Base-by-base conservation (phyloP, 2,797 vertebrate species). In the Hoplostethus atlanticus region DNA sequence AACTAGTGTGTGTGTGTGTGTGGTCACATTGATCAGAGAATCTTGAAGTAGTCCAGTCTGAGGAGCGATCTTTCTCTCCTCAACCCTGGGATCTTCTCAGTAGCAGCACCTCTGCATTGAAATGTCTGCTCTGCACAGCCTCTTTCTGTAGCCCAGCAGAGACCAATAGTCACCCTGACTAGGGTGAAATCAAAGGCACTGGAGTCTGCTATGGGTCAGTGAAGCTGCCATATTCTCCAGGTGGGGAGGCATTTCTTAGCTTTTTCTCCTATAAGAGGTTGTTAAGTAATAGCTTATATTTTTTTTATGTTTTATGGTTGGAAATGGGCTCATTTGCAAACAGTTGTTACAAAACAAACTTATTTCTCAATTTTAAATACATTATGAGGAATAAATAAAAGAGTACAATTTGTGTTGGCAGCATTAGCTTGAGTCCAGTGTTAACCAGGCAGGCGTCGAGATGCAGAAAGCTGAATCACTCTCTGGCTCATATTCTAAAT, bases 141-240 rank as follows among this genome's bases (percentile, higher is more conserved):
- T 86, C 79, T 16, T 64, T 89, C 81, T 88, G 82, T 75, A 77
- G 90, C 79, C 80, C 83, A 84, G 80, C 85, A 80, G 81, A 87
- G 87, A 91, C 84, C 88, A 68, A 84, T 46, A 80, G 84, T 86
- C 86, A 68, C 83, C 77, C 64, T 77, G 84, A 91, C 88, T 84
- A 52, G 87, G 64, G 83, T 67, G 77, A 91, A 90, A 87, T 90
- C 63, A 92, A 95, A 96, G 95, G 95, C 95, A 95, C 94, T 92
- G 91, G 93, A 92, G 91, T 95, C 91, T 93, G 81, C 86, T 83
- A 79, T 89, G 90, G 84, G 87, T 92, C 90, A 90, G 86, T 90
- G 89, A 94, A 94, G 90, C 93, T 92, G 92, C 91, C 86, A 55
- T 70, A 68, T 83, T 71, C 52, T 86, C 80, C 78, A 77, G 69